Conservation (phyloP, 2,888 invertebrate genomes). For the Limulus polyphemus region DNA sequence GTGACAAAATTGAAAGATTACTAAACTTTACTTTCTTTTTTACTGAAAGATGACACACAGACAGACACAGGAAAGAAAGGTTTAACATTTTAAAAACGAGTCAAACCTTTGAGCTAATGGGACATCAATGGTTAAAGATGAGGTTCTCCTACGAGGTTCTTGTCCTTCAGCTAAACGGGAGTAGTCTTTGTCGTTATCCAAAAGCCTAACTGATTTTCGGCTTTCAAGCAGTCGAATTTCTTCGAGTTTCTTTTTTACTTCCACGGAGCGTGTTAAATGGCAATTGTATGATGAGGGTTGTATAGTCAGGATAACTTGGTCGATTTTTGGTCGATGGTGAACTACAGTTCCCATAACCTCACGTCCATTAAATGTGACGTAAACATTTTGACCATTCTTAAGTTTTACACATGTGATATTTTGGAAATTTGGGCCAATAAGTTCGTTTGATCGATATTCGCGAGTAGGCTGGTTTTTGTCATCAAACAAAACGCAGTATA, state of each 20-base stretch:
- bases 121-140: slow-evolving; percentile 28
- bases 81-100: too few relatives aligned
- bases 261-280: slow-evolving; percentile 10
- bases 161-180: slow-evolving; percentile 77
- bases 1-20: too few relatives aligned
- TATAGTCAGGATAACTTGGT: slow-evolving; percentile 15
- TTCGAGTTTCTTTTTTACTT: slow-evolving; percentile 34
- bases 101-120: slow-evolving; percentile 7
- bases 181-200: slow-evolving; percentile 83
- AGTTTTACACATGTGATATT: slow-evolving; percentile 59
- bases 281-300: neutral
- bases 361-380: slow-evolving; percentile 82
- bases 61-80: too few relatives aligned
- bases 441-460: slow-evolving; percentile 66
- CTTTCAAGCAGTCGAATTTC: slow-evolving; percentile 69
- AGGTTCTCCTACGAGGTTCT: slow-evolving; percentile 50
- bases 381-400: slow-evolving; percentile 73
- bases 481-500: slow-evolving; percentile 41
- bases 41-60: too few relatives aligned
- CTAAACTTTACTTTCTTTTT: too few relatives aligned
- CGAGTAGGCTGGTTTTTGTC: slow-evolving; percentile 28
- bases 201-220: slow-evolving; percentile 83
- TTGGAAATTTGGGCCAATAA: slow-evolving; percentile 89
- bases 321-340: slow-evolving; percentile 26
- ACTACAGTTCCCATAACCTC: slow-evolving; percentile 58